Conservation (phyloP, 30 jellyfish, hydroid and myxozoan genomes). For the Aurelia sp. region DNA sequence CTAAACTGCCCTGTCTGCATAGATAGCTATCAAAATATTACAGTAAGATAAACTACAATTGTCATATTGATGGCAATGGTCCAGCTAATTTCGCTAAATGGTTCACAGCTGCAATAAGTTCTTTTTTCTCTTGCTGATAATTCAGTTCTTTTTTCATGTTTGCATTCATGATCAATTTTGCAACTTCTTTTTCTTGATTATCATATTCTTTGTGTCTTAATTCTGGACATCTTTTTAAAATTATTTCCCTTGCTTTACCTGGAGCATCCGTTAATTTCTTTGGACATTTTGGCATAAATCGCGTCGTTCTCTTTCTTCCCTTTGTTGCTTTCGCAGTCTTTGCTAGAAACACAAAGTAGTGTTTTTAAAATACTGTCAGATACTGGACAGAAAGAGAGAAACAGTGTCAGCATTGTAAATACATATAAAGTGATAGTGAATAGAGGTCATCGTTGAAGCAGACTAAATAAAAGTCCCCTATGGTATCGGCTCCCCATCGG, state of each 20-base stretch:
- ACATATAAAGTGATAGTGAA: too few relatives aligned
- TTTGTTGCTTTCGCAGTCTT: slow-evolving; percentile 61
- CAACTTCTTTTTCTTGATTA: slow-evolving; percentile 69
- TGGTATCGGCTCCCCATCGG: too few relatives aligned
- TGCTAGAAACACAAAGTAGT: slow-evolving; percentile 22
- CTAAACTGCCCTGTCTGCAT: too few relatives aligned
- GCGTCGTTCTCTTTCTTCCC: slow-evolving; percentile 53
- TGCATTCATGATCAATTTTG: slow-evolving; percentile 42
- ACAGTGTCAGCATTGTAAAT: too few relatives aligned
- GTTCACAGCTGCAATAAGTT: slow-evolving; percentile 71
- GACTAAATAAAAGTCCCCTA: too few relatives aligned
- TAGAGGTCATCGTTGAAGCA: too few relatives aligned
- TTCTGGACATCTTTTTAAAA: slow-evolving; percentile 57
- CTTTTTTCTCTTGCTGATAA: slow-evolving; percentile 66
- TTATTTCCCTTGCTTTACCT: slow-evolving; percentile 2
- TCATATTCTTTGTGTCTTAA: slow-evolving; percentile 60
- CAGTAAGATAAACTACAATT: too few relatives aligned
- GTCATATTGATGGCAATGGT: slow-evolving; percentile 70
- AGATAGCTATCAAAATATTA: too few relatives aligned
- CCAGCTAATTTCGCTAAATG: slow-evolving; percentile 84
- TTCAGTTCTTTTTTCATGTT: not conserved
- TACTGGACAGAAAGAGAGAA: too few relatives aligned
- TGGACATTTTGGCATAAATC: slow-evolving; percentile 75
- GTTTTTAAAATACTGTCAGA: too few relatives aligned
- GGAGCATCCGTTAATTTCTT: slow-evolving; percentile 55